Percentiles rank a stretch among this genome's conserved stretches.
phyloP scores from a whole-genome alignment of 1,140 invertebrate species.

The Drosophila bocki region DNA sequence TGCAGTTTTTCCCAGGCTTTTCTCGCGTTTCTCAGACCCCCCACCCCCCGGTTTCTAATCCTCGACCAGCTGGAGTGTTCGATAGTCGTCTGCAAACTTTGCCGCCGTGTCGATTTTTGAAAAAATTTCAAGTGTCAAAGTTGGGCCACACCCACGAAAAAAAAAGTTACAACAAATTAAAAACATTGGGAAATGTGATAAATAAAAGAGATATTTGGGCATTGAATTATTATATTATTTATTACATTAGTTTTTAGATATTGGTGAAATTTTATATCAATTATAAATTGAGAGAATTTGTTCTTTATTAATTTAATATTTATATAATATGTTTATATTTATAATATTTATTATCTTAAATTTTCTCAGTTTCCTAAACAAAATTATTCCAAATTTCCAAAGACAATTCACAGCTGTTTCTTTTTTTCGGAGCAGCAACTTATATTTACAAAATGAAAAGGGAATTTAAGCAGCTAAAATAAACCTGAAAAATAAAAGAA shows the following conservation, averaged over 20 bases:
- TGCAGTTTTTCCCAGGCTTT: constrained; percentile 46
- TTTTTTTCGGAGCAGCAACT: not conserved
- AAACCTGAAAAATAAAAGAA: constrained; percentile 2
- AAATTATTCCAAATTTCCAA: too few species aligned
- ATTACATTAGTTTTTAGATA: not conserved
- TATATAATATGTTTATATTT: too few species aligned
- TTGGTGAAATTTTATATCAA: not conserved
- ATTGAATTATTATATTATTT: not conserved
- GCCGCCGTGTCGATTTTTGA: constrained; percentile 32
- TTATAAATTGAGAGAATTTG: not conserved
- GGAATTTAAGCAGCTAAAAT: constrained; percentile 13
- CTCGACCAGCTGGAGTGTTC: constrained; percentile 31
- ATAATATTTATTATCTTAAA: not conserved
- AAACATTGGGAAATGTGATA: not conserved
- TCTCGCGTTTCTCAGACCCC: not conserved
- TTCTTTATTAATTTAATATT: too few species aligned
- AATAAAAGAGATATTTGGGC: not conserved
- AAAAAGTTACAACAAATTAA: not conserved
- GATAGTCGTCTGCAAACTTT: constrained; percentile 75
- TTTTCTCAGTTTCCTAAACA: not conserved
- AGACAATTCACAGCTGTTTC: fast-evolving
- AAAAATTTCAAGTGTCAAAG: constrained; percentile 56
- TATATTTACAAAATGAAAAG: constrained; percentile 2
- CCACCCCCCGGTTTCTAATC: constrained; percentile 37
- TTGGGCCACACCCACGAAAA: constrained; percentile 13